These are phyloP conservation scores for Podarcis muralis DNA, from an alignment of 2,113 vertebrate genomes.

Conservation along the genomic window DNA sequence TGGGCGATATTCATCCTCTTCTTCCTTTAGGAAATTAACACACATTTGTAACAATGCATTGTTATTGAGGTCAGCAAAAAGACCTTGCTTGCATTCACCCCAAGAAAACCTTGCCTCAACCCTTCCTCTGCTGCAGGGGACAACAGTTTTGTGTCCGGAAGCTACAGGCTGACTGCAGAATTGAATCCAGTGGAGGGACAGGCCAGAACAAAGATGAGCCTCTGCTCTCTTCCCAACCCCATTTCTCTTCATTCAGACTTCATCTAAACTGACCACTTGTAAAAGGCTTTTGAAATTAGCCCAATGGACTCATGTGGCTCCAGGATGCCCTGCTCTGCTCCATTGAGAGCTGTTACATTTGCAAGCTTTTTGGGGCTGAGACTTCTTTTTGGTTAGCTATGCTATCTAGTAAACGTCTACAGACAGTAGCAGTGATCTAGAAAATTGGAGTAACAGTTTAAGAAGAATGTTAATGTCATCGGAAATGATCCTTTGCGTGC, in stretches of 20 bases:
- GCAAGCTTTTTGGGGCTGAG: not conserved
- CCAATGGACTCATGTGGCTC: too few species aligned
- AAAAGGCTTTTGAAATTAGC: too few species aligned
- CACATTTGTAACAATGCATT: conserved; percentile 1
- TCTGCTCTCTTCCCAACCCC: too few species aligned
- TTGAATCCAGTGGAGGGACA: too few species aligned
- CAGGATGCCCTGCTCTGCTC: not conserved
- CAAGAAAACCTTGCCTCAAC: not conserved
- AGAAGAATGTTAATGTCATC: not conserved
- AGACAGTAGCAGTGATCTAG: not conserved
- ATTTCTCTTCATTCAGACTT: too few species aligned
- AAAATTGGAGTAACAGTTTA: not conserved
- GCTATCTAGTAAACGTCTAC: not conserved
- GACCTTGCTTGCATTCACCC: not conserved
- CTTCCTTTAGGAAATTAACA: conserved; percentile 65
- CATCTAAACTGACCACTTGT: too few species aligned
- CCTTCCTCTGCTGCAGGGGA: not conserved
- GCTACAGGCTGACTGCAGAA: too few species aligned
- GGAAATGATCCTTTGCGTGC: not conserved
- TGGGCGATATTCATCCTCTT: conserved; percentile 88
- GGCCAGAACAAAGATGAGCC: too few species aligned
- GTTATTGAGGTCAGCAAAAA: not conserved
- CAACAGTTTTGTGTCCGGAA: too few species aligned
- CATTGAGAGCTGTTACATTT: not conserved
- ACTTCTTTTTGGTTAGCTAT: too few species aligned